Evolutionary conservation across 2,888 invertebrate species (phyloP), one percentile per base, ranked within the genome.

Genomic region (Xiphydria camelus): DNA sequence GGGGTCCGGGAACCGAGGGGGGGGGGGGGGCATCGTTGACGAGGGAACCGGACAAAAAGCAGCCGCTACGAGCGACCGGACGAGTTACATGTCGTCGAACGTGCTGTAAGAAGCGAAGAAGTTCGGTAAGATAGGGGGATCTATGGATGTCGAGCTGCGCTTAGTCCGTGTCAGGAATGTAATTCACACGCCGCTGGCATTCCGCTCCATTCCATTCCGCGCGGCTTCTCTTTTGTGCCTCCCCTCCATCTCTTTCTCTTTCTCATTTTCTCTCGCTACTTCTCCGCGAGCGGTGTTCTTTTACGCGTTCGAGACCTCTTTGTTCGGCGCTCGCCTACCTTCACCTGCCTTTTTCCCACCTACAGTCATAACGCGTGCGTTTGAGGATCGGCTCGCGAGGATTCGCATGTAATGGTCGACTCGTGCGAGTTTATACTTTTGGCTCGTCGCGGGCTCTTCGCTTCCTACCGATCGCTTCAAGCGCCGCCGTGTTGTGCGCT

Each of bases 101-200:
- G 15, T 12, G 29, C n/a, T n/a, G 14, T 29, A 29, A 44, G 34
- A 40, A 41, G 23, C 35, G 42, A 60, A 64, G 54, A 55, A 55
- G 57, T 59, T 53, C 45, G 54, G 57, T 39, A 52, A 29, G n/a
- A n/a, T n/a, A 59, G 59, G 58, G 55, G 57, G 61, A 55, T 61
- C 55, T 57, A 59, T 56, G 53, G 65, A 62, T 62, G 68, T 63
- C 55, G 62, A 45, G 45, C 53, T 65, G 62, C 57, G 66, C 66
- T 68, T 67, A 68, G 64, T 53, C 64, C 66, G 71, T 69, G 71
- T 71, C 70, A 62, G 63, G 71, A 71, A 70, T 70, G 68, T 68
- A 70, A 71, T 71, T 71, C 71, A 71, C 70, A 69, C 69, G 67
- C 62, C 61, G 59, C 54, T 66, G 68, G 68, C 66, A 68, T 70